Evolutionary conservation across 2,888 invertebrate species (phyloP), one percentile per base, ranked within the genome.

Genomic region (Leptarthrus brevirostris): DNA sequence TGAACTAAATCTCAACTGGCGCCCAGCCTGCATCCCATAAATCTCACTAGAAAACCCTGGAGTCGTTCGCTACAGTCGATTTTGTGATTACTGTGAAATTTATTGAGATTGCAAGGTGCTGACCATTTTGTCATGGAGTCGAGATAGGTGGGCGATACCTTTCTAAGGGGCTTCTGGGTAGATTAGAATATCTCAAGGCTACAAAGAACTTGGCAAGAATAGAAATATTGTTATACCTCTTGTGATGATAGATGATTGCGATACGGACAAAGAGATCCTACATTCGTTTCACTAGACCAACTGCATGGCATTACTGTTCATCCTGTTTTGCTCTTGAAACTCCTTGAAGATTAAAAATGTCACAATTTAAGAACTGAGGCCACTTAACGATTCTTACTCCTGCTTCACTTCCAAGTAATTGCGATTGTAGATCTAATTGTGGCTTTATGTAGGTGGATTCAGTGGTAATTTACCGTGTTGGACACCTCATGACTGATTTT

Each of bases 401-500:
- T 34, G 34, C 40, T 54, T 26, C 12, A 14, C 36, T 54, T 53
- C 72, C 40, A 58, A 69, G 64, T 74, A 75, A 75, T 75, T 75
- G 75, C 71, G 64, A 54, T 64, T 69, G 52, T 53, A 70, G 58
- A 72, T 76, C 74, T 76, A 76, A 76, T 76, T 76, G 74, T 74
- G 47, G 30, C 20, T 18, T 16, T n/a, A 58, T 74, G 76, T 76
- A 74, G 76, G 76, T 74, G 76, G 76, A 53, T 69, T 52, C 53
- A 3, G 64, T 72, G 52, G 58, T 71, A 72, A 72, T 66, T 74
- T 44, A 58, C 69, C 58, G 70, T 56, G 64, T 52, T 72, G 73
- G 52, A 72, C 69, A 75, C 72, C 66, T 74, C 72, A 72, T 73
- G 76, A 76, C 74, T 76, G 76, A 76, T 76, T 76, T 76, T 76